Evolutionary conservation across 2,797 vertebrate genomes (phyloP).

Genomic region (Falco rusticolus): DNA sequence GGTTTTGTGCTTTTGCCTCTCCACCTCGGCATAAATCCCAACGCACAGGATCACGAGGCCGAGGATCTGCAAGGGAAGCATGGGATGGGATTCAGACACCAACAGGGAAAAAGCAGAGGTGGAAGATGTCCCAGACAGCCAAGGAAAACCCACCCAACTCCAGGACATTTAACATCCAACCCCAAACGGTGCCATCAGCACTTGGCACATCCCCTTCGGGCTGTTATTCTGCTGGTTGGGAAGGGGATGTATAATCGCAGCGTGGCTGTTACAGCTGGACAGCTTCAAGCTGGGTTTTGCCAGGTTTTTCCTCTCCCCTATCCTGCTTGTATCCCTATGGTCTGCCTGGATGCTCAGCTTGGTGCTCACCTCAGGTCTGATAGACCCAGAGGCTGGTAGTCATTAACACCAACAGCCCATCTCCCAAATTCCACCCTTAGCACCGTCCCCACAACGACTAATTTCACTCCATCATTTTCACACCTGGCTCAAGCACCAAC

Average conservation of each 20-base stretch:
- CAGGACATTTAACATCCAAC: neutral
- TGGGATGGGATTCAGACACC: rapidly evolving
- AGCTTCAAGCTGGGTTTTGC: neutral
- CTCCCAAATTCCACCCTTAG: neutral
- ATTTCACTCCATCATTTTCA: neutral
- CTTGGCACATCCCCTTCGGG: rapidly evolving
- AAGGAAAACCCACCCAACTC: neutral
- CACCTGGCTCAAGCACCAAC: rapidly evolving
- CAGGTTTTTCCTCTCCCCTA: neutral
- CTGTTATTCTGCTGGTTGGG: neutral
- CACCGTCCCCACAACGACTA: rapidly evolving
- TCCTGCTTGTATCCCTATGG: rapidly evolving
- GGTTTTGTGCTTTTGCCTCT: slow-evolving; percentile 88
- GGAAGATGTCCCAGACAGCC: neutral
- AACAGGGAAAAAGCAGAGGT: rapidly evolving
- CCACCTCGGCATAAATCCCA: slow-evolving; percentile 89
- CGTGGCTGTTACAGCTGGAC: rapidly evolving
- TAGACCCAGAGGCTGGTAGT: neutral
- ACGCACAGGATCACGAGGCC: slow-evolving; percentile 87
- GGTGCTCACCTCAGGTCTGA: neutral
- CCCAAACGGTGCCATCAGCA: rapidly evolving
- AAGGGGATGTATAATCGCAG: rapidly evolving
- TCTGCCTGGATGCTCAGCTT: neutral
- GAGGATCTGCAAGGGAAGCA: slow-evolving; percentile 77
- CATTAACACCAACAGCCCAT: too few species aligned